Evolutionary conservation across 2,888 invertebrate genomes (phyloP).

Genomic region (Acrobasis suavella): DNA sequence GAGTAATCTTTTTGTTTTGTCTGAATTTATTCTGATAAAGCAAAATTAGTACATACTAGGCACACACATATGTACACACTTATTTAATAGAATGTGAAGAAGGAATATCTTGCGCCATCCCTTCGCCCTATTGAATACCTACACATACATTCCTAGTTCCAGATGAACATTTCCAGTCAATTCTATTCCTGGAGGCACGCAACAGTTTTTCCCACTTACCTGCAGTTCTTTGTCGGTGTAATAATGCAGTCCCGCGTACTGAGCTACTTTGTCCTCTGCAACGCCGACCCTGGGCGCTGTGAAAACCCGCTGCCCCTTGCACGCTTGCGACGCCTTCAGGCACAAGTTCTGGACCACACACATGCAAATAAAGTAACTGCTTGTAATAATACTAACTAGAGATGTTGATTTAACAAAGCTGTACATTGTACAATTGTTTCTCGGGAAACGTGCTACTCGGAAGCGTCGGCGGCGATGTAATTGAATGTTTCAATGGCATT

Average conservation of each 20-base stretch:
- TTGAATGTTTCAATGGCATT: constrained; percentile 19
- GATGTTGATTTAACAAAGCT: constrained; percentile 52
- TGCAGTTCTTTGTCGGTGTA: constrained; percentile 96
- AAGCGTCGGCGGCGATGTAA: constrained; percentile 40
- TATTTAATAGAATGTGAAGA: no score
- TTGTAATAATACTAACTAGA: constrained; percentile 48
- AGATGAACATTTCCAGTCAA: background rate
- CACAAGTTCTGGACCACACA: constrained; percentile 93
- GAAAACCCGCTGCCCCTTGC: constrained; percentile 91
- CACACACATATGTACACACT: no score
- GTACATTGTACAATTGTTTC: constrained; percentile 46
- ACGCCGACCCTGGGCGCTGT: constrained; percentile 93
- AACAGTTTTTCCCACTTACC: constrained; percentile 60
- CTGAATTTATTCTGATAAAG: no score
- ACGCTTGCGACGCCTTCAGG: constrained; percentile 93
- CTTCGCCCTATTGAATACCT: no score
- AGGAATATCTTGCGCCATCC: no score
- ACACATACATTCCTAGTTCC: background rate
- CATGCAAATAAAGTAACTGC: constrained; percentile 48
- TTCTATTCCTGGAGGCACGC: constrained; percentile 5
- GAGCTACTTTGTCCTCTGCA: constrained; percentile 94
- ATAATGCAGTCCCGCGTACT: constrained; percentile 95
- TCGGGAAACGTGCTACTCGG: constrained; percentile 41
- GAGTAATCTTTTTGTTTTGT: no score
- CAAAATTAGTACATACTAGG: no score